Conservation (phyloP, 1,140 invertebrate genomes). For the Apis florea region DNA sequence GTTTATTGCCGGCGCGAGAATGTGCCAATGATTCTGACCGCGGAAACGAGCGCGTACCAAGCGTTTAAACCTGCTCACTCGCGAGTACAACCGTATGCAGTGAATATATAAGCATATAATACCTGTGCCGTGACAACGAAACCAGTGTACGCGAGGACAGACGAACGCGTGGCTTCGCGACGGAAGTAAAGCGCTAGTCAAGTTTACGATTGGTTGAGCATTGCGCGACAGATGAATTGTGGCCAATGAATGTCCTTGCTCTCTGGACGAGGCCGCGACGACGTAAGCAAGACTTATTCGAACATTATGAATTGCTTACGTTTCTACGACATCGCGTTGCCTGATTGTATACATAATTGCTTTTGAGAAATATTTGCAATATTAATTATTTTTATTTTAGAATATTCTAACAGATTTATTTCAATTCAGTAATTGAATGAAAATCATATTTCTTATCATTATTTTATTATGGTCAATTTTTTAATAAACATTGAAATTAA, state of each 20-base stretch:
- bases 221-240: constrained; percentile 56
- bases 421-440: neutral
- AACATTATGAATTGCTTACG: constrained; percentile 29
- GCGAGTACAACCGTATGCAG: constrained; percentile 19
- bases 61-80: constrained; percentile 38
- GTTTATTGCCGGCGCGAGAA: constrained; percentile 39
- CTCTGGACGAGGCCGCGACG: constrained; percentile 54
- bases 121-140: constrained; percentile 28
- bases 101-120: constrained; percentile 18
- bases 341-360: neutral
- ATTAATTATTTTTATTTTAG: neutral
- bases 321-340: neutral
- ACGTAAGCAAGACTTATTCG: constrained; percentile 45
- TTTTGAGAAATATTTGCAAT: neutral
- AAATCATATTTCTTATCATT: neutral
- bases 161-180: constrained; percentile 35
- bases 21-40: constrained; percentile 52
- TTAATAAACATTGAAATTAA: neutral
- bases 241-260: constrained; percentile 64
- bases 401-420: neutral
- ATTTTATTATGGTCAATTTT: neutral
- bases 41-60: constrained; percentile 39
- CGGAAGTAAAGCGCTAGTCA: constrained; percentile 51
- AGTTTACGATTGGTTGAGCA: constrained; percentile 54
- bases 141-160: neutral